A percentile compares a stretch with the other conserved stretches of the same genome.
These are phyloP conservation scores for Eolophus roseicapilla DNA, from an alignment of 2,113 vertebrate species.

Conservation along the genomic window DNA sequence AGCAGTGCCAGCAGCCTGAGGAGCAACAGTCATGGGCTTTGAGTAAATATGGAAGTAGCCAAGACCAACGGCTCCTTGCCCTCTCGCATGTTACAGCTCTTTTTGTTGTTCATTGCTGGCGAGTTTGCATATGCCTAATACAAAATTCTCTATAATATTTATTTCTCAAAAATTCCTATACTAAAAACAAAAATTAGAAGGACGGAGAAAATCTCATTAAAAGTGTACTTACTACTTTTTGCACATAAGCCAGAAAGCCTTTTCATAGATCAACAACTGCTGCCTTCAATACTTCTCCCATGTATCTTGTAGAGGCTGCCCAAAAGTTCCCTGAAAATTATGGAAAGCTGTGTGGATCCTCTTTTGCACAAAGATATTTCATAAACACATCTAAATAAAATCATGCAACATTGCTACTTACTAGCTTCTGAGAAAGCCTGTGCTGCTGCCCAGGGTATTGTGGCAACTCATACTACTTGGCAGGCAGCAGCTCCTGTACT, in stretches of 20 bases:
- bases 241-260: background rate
- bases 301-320: background rate
- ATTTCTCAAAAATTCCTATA: background rate
- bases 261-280: background rate
- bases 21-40: background rate
- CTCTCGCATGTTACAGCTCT: background rate
- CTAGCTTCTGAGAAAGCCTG: background rate
- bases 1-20: background rate
- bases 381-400: background rate
- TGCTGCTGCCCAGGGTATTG: background rate
- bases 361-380: background rate
- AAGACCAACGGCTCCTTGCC: background rate
- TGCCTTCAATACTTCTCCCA: background rate
- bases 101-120: background rate
- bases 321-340: background rate
- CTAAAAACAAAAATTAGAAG: background rate
- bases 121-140: background rate
- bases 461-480: background rate
- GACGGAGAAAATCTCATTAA: background rate
- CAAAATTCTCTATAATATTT: background rate
- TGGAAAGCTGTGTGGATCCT: background rate
- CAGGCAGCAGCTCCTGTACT: background rate
- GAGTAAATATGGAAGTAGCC: background rate
- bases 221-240: background rate
- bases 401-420: background rate